Evolutionary conservation across 2,888 invertebrate genomes (phyloP).

Genomic region (Conus canariensis): DNA sequence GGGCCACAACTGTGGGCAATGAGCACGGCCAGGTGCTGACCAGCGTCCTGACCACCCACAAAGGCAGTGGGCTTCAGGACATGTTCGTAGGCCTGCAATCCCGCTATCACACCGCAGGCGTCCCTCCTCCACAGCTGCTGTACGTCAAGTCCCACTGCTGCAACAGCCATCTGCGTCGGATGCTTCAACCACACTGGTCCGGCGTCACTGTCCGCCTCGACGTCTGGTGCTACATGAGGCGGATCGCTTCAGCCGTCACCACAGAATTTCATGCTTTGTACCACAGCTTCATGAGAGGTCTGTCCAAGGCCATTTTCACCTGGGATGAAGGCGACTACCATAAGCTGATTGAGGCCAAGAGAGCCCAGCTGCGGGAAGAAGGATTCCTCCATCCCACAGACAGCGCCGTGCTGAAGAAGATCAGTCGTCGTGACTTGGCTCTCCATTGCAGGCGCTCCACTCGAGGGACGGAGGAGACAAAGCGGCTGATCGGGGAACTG

Average conservation of each 20-base stretch:
- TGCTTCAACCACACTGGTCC: constrained; percentile 42
- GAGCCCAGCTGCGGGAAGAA: constrained; percentile 45
- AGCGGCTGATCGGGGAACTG: constrained; percentile 41
- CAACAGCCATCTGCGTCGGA: background rate
- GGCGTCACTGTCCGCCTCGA: constrained; percentile 50
- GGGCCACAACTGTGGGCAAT: constrained; percentile 40
- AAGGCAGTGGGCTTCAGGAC: constrained; percentile 43
- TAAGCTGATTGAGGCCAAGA: constrained; percentile 55
- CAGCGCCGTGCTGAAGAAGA: constrained; percentile 44
- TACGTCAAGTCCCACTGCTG: constrained; percentile 61
- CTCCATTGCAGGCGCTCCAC: constrained; percentile 55
- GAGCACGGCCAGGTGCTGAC: constrained; percentile 33
- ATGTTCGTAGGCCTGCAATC: constrained; percentile 55
- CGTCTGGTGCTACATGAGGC: constrained; percentile 59
- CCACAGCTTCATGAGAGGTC: constrained; percentile 52
- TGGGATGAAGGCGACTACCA: constrained; percentile 54
- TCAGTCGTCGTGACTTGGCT: constrained; percentile 52
- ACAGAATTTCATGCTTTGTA: constrained; percentile 57
- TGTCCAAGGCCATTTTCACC: constrained; percentile 57
- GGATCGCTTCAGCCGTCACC: constrained; percentile 47
- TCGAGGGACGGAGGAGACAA: constrained; percentile 50
- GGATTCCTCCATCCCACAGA: constrained; percentile 46
- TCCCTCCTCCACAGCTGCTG: constrained; percentile 51
- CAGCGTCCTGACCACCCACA: constrained; percentile 59
- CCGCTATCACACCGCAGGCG: constrained; percentile 49